These are phyloP conservation scores for Aphis craccivora DNA, from an alignment of 1,140 invertebrate species.

Conservation along the genomic window DNA sequence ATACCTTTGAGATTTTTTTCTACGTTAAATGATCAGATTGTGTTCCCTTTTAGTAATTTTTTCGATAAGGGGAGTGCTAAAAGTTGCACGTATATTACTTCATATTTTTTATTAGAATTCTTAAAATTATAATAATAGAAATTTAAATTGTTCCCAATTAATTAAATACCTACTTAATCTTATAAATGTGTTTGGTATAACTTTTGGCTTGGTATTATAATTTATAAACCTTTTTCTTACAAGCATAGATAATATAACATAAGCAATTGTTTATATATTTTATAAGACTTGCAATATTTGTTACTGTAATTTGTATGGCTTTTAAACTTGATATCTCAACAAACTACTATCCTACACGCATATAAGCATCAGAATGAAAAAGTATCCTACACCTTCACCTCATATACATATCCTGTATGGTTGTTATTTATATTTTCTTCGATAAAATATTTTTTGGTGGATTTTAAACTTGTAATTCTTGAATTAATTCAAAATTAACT, in stretches of 20 bases:
- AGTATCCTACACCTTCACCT: not conserved
- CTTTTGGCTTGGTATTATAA: not conserved
- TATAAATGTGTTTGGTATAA: not conserved
- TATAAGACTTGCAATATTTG: not conserved
- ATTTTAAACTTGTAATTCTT: not conserved
- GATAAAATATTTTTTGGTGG: not conserved
- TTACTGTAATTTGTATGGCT: not conserved
- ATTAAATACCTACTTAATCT: not conserved
- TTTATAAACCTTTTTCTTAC: not conserved
- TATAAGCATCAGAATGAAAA: not conserved
- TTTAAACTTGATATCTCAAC: not conserved
- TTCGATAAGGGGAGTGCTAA: not conserved
- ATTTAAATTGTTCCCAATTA: not conserved
- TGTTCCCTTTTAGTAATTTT: not conserved
- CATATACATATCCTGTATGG: not conserved
- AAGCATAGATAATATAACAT: not conserved
- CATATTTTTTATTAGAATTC: not conserved
- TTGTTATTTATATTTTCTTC: not conserved
- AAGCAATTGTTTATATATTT: not conserved
- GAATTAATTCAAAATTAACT: not conserved
- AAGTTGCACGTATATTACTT: not conserved
- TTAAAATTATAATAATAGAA: not conserved
- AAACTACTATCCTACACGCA: not conserved
- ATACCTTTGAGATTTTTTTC: not conserved
- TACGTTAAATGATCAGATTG: not conserved